Evolutionary conservation across 2,888 invertebrate genomes (phyloP), one percentile per base, ranked within the genome.

Genomic region (Gari tellinella): DNA sequence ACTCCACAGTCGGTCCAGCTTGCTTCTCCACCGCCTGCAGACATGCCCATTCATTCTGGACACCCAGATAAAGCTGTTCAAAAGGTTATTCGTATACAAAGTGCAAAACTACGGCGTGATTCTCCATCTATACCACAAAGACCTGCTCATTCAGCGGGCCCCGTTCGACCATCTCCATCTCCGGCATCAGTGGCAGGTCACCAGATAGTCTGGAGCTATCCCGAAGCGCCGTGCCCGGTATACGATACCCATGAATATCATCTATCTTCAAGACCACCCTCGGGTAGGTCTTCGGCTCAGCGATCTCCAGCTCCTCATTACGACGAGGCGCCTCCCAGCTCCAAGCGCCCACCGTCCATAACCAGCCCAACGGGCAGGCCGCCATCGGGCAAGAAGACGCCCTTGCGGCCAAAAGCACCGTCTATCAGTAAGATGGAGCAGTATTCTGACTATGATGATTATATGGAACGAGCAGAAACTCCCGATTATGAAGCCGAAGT

Each of bases 401-500:
- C 78, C 17, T 46, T 78, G 14, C 65, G 78, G 17, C 78, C 78
- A 1, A 78, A 60, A 12, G 78, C 78, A 4, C 78, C 78, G 8
- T 78, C 78, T 17, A 72, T 73, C 10, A 53, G 60, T 37, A 69
- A 53, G 43, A 78, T 78, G 73, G 78, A 73, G 5, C 31, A 31
- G 31, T 31, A 31, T 10, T 10, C 31, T 7, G 31, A 31, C 5
- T 4, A 62, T 14, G 70, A 53, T 25, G 69, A 73, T 2, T 72
- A 70, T 37, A 25, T 37, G 4, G 21, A 25, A 21, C 37, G 43
- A n/a, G 19, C 26, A 19, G 58, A 58, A n/a, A 69, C 79, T 0
- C 63, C 73, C n/a, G 73, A 83, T 51, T 90, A 89, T 60, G 84
- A 88, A 17, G 72, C 69, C 40, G 80, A 86, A 51, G 68, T 83